Evolutionary conservation across 2,888 invertebrate species (phyloP).

Genomic region (Craniophora ligustri): DNA sequence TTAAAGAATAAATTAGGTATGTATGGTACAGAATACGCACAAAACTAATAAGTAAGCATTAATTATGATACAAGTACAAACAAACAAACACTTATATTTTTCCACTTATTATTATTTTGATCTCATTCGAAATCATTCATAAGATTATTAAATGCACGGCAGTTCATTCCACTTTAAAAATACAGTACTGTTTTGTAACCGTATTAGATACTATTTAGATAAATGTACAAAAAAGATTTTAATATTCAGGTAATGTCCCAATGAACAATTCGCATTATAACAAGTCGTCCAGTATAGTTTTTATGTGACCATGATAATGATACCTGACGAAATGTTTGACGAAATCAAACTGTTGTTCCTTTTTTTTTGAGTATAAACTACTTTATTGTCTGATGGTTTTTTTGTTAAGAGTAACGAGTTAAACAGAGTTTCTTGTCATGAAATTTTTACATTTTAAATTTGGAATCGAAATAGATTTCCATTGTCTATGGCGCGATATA

Average conservation of each 20-base stretch:
- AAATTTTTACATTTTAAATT: neutral
- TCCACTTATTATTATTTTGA: too few relatives aligned
- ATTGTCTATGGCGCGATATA: constrained; percentile 4
- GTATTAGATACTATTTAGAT: constrained; percentile 29
- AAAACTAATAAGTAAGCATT: too few relatives aligned
- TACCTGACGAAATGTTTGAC: constrained; percentile 39
- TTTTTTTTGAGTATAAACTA: constrained; percentile 4
- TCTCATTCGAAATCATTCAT: too few relatives aligned
- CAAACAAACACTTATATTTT: too few relatives aligned
- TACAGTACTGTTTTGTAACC: constrained; percentile 4
- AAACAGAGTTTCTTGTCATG: too few relatives aligned
- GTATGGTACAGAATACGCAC: too few relatives aligned
- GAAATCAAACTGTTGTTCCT: neutral
- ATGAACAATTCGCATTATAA: constrained; percentile 44
- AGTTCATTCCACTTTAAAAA: constrained; percentile 9
- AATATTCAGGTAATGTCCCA: constrained; percentile 40
- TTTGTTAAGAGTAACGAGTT: neutral
- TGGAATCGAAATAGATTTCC: neutral
- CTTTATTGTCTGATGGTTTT: neutral
- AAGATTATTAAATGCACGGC: neutral
- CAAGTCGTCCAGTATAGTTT: constrained; percentile 22
- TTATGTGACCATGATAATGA: constrained; percentile 41
- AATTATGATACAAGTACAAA: too few relatives aligned
- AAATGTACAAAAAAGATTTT: constrained; percentile 31
- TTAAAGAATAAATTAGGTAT: too few relatives aligned